Evolutionary conservation across 53 echinoderm and acorn worm genomes (phyloP).

Genomic region (Pentamera pediparva): DNA sequence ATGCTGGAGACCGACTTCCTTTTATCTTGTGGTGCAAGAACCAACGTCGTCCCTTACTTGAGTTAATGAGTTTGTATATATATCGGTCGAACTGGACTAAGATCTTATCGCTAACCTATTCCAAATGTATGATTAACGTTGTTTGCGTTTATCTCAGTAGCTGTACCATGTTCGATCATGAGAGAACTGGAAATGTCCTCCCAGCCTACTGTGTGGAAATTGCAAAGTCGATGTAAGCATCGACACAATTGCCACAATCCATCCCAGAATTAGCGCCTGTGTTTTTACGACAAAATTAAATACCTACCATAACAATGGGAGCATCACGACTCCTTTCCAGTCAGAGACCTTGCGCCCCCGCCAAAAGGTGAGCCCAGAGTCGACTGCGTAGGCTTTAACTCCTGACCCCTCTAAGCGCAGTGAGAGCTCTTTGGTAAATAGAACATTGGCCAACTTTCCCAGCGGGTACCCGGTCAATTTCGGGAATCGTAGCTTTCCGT

Average conservation of each 20-base stretch:
- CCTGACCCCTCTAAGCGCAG: slow-evolving; percentile 58
- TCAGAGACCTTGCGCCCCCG: not conserved
- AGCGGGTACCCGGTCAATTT: slow-evolving; percentile 38
- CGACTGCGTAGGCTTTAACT: slow-evolving; percentile 41
- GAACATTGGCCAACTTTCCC: slow-evolving; percentile 81
- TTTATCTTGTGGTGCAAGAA: too few species aligned
- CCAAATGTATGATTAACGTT: too few species aligned
- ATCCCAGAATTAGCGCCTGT: not conserved
- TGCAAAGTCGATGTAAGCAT: too few species aligned
- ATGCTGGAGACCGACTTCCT: too few species aligned
- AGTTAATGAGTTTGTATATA: too few species aligned
- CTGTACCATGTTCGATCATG: not conserved
- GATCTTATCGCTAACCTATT: too few species aligned
- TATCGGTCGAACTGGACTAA: too few species aligned
- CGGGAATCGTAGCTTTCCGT: slow-evolving; percentile 37
- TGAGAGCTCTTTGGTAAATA: slow-evolving; percentile 64
- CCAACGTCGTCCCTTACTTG: too few species aligned
- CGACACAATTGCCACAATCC: not conserved
- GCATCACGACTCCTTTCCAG: slow-evolving; percentile 11
- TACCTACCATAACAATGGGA: slow-evolving; percentile 13
- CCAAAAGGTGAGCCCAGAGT: slow-evolving; percentile 26
- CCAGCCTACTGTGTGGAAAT: too few species aligned
- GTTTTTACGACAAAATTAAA: not conserved
- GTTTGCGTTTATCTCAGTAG: not conserved
- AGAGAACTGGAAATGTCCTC: too few species aligned